These are phyloP conservation scores for Melanotaenia boesemani DNA, from an alignment of 2,797 vertebrate species.

Conservation along the genomic window DNA sequence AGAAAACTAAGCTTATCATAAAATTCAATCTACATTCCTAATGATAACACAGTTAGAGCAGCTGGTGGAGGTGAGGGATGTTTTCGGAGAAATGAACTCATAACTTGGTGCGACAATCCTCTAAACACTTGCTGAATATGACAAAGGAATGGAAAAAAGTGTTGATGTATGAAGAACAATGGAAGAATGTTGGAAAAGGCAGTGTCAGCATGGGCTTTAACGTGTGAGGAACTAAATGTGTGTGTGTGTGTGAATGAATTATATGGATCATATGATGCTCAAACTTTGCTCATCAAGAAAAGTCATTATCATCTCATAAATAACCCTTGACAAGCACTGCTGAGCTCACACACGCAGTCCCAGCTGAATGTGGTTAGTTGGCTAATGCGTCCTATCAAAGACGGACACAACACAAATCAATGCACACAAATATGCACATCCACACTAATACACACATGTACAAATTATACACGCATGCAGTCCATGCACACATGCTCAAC, in stretches of 20 bases:
- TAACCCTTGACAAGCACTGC: constrained; percentile 74
- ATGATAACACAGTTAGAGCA: constrained; percentile 42
- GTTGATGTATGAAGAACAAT: constrained; percentile 74
- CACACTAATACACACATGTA: constrained; percentile 20
- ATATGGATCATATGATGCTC: constrained; percentile 65
- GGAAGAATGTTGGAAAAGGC: constrained; percentile 67
- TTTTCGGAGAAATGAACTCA: constrained; percentile 67
- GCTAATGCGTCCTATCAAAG: constrained; percentile 70
- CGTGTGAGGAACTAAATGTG: constrained; percentile 33
- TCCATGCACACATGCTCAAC: constrained; percentile 11
- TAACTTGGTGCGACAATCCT: constrained; percentile 33
- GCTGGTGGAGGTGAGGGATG: constrained; percentile 38
- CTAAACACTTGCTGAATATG: constrained; percentile 40
- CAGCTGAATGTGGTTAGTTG: constrained; percentile 75
- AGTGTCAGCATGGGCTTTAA: constrained; percentile 72
- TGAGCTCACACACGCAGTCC: constrained; percentile 67
- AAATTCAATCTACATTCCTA: constrained; percentile 48
- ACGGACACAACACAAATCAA: constrained; percentile 65
- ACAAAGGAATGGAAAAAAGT: constrained; percentile 62
- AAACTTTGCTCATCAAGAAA: constrained; percentile 70
- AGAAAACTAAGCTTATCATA: constrained; percentile 50
- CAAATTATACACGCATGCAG: constrained; percentile 9
- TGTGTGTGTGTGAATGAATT: constrained; percentile 35
- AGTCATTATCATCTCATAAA: constrained; percentile 77
- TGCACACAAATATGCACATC: constrained; percentile 31